These are phyloP conservation scores for Cephus runcator DNA, from an alignment of 2,888 invertebrate genomes.

Conservation along the genomic window DNA sequence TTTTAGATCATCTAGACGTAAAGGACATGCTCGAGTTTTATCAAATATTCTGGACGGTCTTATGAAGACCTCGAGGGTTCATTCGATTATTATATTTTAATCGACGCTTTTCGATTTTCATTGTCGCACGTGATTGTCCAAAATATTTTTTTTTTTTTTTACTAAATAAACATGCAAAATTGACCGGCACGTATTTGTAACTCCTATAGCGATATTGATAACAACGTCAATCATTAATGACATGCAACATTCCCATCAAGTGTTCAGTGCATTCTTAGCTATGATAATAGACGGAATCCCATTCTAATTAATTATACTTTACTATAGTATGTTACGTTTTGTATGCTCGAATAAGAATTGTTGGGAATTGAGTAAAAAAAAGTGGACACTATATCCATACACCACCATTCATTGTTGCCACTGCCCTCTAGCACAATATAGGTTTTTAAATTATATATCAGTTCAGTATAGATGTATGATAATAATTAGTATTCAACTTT, in stretches of 20 bases:
- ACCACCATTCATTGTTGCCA: neutral
- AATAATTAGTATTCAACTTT: neutral
- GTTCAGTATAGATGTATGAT: neutral
- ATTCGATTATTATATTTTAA: neutral
- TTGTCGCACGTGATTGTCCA: neutral
- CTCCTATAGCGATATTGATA: neutral
- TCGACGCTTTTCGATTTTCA: neutral
- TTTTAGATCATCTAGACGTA: neutral
- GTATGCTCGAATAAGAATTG: neutral
- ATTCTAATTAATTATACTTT: neutral
- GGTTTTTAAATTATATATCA: neutral
- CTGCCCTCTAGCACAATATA: neutral
- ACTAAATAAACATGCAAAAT: neutral
- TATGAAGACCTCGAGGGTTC: neutral
- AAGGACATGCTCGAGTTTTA: neutral
- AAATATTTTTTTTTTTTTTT: neutral
- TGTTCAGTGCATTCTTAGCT: slow-evolving; percentile 33
- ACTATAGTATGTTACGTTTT: neutral
- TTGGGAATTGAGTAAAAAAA: neutral
- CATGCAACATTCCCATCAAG: slow-evolving; percentile 51
- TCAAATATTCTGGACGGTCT: neutral
- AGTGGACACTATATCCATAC: neutral
- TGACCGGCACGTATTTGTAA: neutral
- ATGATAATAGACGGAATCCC: neutral
- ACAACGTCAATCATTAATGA: slow-evolving; percentile 32